Evolutionary conservation across 2,797 vertebrate species (phyloP).

Genomic region (Darevskia mixta): DNA sequence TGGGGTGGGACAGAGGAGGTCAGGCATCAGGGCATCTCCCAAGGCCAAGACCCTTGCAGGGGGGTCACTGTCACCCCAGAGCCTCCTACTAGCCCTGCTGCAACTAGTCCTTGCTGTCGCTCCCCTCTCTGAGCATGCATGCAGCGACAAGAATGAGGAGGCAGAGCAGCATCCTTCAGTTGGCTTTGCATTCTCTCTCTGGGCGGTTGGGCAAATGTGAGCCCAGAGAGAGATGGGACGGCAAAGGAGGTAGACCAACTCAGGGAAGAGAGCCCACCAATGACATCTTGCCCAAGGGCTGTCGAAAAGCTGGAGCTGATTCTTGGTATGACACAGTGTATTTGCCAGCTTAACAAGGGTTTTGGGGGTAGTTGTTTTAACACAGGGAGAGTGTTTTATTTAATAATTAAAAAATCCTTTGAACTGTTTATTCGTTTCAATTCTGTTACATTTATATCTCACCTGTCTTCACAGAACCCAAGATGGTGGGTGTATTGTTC

Average conservation of each 20-base stretch:
- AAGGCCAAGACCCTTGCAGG: neutral
- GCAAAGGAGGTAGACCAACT: neutral
- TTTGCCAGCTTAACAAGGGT: neutral
- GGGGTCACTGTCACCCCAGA: neutral
- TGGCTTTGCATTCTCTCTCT: neutral
- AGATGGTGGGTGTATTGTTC: no score
- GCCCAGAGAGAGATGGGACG: neutral
- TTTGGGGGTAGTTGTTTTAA: neutral
- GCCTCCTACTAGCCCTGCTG: neutral
- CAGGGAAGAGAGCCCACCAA: neutral
- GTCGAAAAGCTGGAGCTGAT: neutral
- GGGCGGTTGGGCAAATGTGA: neutral
- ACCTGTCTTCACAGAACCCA: no score
- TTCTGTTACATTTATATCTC: no score
- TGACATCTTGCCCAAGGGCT: neutral
- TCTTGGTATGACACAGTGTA: neutral
- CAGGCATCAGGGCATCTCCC: neutral
- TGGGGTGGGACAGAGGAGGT: neutral
- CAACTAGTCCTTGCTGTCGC: neutral
- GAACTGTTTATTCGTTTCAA: no score
- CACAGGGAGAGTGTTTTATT: no score
- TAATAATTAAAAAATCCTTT: no score
- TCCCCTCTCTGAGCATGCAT: neutral
- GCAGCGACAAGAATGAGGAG: neutral
- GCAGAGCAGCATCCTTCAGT: neutral